Base-by-base conservation (phyloP, 2,888 invertebrate species). In the Sicus ferrugineus region DNA sequence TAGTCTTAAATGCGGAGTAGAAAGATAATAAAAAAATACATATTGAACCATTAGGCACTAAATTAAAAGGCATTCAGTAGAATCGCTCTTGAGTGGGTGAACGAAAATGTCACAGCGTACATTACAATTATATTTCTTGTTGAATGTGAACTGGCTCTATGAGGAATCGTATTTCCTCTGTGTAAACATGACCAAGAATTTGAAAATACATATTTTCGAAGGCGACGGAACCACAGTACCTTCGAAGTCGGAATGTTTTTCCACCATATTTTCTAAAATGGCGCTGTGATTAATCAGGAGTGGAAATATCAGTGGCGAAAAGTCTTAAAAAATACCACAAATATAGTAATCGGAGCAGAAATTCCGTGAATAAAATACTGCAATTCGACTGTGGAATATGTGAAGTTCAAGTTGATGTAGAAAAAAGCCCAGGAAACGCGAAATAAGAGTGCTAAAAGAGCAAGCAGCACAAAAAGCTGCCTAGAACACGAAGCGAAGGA, bases 261-360 rank as follows among this genome's bases (percentile, higher is more conserved):
- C 71, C 72, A 71, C 71, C 71, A 71, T 68, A 67, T 75, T 75
- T 73, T 75, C 74, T 75, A 77, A 77, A 77, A 77, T 77, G 77
- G 77, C 77, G 77, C 76, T 76, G 72, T 75, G 72, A 62, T 69
- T 74, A 74, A 71, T 70, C 46, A 68, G 68, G 71, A 76, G 74
- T 74, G 73, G 71, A 67, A 68, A 70, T 75, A 74, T 65, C 68
- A 74, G 71, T 58, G 63, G 64, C 61, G 70, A 75, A 76, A 75
- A 68, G 42, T 71, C 16, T 9, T 48, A 68, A 69, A 71, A 70
- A 52, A n/a, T 38, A 68, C 26, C 66, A 28, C 71, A 62, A 69
- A 66, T 71, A n/a, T 58, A 66, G 70, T 34, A 70, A 71, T 66
- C 71, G 67, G 67, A 69, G 28, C 65, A 65, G 19, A 63, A 69